Conservation (phyloP, 2,113 vertebrate genomes). For the Maccullochella peelii region DNA sequence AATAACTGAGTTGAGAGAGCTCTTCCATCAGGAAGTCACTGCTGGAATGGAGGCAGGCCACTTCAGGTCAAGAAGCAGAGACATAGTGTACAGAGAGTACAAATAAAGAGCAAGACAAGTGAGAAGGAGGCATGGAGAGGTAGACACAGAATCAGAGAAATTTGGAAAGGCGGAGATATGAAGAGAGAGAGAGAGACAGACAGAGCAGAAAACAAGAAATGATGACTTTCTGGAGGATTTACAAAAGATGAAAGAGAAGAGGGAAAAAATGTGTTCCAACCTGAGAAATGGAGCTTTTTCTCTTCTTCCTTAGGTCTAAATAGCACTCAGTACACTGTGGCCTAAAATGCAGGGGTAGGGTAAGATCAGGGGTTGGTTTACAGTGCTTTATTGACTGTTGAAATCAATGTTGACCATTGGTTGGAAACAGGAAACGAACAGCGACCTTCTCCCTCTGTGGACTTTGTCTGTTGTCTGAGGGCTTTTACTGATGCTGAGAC, state of each 20-base stretch:
- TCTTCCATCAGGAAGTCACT: conserved; percentile 40
- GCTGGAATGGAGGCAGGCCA: conserved; percentile 1
- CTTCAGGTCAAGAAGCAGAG: conserved; percentile 18
- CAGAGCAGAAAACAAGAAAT: conserved; percentile 14
- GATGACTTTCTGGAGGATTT: neutral
- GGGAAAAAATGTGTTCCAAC: neutral
- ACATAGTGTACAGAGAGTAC: neutral
- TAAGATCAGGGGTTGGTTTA: no score
- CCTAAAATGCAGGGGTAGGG: neutral
- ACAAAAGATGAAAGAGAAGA: neutral
- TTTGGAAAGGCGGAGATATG: neutral
- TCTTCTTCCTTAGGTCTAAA: neutral
- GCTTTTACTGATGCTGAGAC: fast-evolving
- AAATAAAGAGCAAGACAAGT: conserved; percentile 12
- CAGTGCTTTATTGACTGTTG: no score
- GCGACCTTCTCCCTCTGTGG: no score
- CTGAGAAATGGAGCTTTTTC: neutral
- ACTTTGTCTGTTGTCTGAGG: no score
- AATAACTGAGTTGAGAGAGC: conserved; percentile 30
- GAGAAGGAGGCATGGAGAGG: neutral
- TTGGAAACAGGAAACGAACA: no score
- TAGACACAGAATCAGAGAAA: neutral
- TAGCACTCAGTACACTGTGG: neutral
- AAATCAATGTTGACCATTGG: neutral
- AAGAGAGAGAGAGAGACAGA: neutral